phyloP scores from a whole-genome alignment of 2,888 invertebrate genomes.

The Oxyscelio sp. region DNA sequence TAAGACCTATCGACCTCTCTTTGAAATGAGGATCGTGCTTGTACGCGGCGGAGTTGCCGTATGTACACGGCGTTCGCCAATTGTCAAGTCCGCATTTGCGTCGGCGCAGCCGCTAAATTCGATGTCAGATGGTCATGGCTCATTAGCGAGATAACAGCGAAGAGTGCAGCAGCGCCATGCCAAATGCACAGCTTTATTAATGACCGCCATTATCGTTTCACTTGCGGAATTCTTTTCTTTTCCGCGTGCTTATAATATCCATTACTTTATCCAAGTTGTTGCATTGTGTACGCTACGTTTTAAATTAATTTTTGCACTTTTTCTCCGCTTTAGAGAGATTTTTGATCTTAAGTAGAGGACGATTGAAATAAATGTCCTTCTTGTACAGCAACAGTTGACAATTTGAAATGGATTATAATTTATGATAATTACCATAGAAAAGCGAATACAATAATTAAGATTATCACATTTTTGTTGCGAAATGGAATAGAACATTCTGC shows the following conservation, averaged over 20 bases:
- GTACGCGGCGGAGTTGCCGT: neutral
- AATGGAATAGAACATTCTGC: too few species aligned
- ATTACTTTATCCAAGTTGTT: conserved; percentile 15
- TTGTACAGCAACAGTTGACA: too few species aligned
- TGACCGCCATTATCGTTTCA: conserved; percentile 67
- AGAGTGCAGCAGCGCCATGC: conserved; percentile 65
- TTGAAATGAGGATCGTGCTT: conserved; percentile 42
- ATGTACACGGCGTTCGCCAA: conserved; percentile 58
- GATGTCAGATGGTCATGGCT: conserved; percentile 84
- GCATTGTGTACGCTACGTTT: neutral
- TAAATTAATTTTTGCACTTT: neutral
- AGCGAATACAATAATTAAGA: too few species aligned
- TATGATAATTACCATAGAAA: too few species aligned
- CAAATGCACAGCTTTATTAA: conserved; percentile 68
- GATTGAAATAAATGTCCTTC: too few species aligned
- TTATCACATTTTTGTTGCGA: too few species aligned
- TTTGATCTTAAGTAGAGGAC: too few species aligned
- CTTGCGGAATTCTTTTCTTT: conserved; percentile 51
- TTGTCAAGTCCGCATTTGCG: conserved; percentile 71
- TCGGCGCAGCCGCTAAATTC: conserved; percentile 71
- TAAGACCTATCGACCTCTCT: conserved; percentile 65
- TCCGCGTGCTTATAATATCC: conserved; percentile 38
- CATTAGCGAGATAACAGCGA: conserved; percentile 83
- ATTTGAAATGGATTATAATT: too few species aligned
- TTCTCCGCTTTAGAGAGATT: too few species aligned